Base-by-base conservation (phyloP, 2,797 vertebrate species). In the Epinephelus malabaricus region DNA sequence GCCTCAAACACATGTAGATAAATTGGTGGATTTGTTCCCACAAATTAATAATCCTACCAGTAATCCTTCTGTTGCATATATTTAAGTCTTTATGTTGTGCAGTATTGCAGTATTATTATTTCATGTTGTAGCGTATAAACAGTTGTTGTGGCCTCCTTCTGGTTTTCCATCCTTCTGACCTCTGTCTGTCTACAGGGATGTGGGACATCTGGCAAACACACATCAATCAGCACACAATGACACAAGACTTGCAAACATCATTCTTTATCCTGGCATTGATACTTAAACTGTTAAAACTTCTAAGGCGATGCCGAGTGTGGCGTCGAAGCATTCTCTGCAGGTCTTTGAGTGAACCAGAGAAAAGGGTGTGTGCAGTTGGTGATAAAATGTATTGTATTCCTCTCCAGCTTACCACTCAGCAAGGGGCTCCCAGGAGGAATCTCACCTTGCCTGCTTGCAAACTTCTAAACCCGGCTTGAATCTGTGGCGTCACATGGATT, bases 401-500 rank as follows among this genome's bases (percentile, higher is more conserved):
- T 69, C 66, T 71, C 18, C 64, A 60, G 49, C 53, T 86, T 38
- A 54, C 46, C 13, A 12, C 77, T 87, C 74, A 45, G 73, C 55
- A 43, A 79, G 70, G 12, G 2, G 46, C 71, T 87, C 80, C 78
- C 79, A 34, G 60, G 85, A 67, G 86, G 75, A 84, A 67, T 82
- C 73, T 78, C 82, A 83, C 68, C 72, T 88, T 69, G 64, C 66
- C 59, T 76, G 69, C 73, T 70, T 86, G 59, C 67, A 86, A 88
- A 88, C 80, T 63, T 86, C 73, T 73, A 53, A 89, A 82, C 73
- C 68, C 11, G 14, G 53, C 77, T 78, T 69, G 74, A 80, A 78
- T 78, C 75, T 63, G 30, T 78, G 88, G 83, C 25, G 60, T 88
- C 84, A 66, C 80, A 83, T 82, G 73, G 91, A 89, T 92, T 91